phyloP scores from a whole-genome alignment of 2,888 invertebrate genomes.

The Cosmia trapezina region DNA sequence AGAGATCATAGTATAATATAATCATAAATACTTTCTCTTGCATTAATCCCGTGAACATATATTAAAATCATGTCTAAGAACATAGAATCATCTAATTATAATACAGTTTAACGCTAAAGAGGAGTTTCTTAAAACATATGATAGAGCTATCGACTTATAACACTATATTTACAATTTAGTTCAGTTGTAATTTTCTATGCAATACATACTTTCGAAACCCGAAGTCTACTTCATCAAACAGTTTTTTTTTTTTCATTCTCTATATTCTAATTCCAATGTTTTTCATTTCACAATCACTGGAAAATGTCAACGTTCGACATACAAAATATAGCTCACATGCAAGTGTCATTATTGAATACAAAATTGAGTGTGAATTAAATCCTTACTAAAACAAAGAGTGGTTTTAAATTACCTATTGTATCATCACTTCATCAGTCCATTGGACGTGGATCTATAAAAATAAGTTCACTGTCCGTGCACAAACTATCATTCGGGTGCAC shows the following conservation, averaged over 20 bases:
- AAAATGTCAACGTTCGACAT: conserved; percentile 20
- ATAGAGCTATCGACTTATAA: conserved; percentile 51
- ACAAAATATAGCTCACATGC: conserved; percentile 19
- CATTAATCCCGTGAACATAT: conserved; percentile 57
- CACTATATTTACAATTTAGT: conserved; percentile 64
- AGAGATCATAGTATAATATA: conserved; percentile 70
- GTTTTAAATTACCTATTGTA: conserved; percentile 20
- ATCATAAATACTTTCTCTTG: conserved; percentile 68
- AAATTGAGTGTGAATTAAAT: conserved; percentile 18
- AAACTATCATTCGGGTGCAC: conserved; percentile 14
- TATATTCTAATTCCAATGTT: conserved; percentile 6
- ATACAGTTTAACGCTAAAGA: conserved; percentile 60
- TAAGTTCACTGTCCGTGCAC: conserved; percentile 24
- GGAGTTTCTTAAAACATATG: conserved; percentile 50
- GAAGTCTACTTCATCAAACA: conserved; percentile 26
- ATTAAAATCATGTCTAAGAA: conserved; percentile 59
- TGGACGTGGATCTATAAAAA: conserved; percentile 6
- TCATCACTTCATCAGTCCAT: conserved; percentile 1
- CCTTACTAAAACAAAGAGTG: conserved; percentile 9
- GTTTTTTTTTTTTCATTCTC: background rate
- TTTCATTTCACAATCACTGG: conserved; percentile 14
- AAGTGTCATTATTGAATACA: conserved; percentile 13
- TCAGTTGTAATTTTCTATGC: conserved; percentile 44
- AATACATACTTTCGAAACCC: conserved; percentile 26
- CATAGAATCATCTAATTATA: conserved; percentile 58